Evolutionary conservation across 1,140 invertebrate genomes (phyloP), one percentile per base, ranked within the genome.

Genomic region (Rhopalosiphum padi): DNA sequence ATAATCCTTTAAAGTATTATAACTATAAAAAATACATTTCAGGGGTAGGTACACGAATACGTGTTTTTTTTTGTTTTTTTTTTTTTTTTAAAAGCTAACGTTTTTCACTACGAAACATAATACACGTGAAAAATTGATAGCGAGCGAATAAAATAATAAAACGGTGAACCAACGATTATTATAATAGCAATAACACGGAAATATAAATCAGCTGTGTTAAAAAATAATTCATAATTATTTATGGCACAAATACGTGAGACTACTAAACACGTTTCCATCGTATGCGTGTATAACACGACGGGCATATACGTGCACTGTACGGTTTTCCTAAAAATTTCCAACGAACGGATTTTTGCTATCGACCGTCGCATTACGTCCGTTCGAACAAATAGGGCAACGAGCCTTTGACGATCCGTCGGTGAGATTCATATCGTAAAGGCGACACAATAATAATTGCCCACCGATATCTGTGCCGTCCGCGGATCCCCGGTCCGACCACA

Each of bases 401-500:
- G 82, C 15, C 8, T 41, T 83, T 2, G 21, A 18, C 9, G 35
- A 23, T 41, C 1, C 37, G 48, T 51, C 48, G 2, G 21, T 1
- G 35, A 23, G n/a, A 83, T 48, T 87, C 43, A 5, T 46, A 35
- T 21, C 15, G 48, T 25, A 48, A 87, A 30, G 25, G 6, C 0
- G 11, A 85, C 21, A 5, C 21, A 37, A 37, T 22, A 37, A 37
- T 8, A 86, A 86, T 37, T 53, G 15, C 91, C 7, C n/a, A 93
- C 91, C 91, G 37, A 93, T 93, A n/a, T 93, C 91, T 0, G 91
- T 97, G 4, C 98, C 97, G 95, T 98, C 98, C 3, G 97, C 98
- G 82, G 97, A 97, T 2, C 97, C 98, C 37, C 97, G 96, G 95
- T 98, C 97, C 41, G 96, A 96, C 97, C 96, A 97, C 91, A 97